A percentile compares a stretch with the other conserved stretches of the same genome.
phyloP scores from a whole-genome alignment of 2,797 vertebrate genomes.

The Micropoecilia bifurca region DNA sequence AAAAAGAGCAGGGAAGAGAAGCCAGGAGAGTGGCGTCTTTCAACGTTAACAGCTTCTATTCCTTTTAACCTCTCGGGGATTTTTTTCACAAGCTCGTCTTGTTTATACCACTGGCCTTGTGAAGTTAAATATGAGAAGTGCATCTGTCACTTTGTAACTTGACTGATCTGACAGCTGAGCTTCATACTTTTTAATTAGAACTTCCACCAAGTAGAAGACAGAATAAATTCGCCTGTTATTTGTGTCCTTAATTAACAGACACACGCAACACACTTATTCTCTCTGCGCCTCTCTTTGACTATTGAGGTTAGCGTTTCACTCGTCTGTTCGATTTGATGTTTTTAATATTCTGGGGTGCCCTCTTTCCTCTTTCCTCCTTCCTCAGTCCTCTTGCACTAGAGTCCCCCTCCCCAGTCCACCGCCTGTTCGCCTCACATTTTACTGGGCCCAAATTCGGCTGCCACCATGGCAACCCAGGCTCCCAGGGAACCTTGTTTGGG shows the following conservation, averaged over 20 bases:
- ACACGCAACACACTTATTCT: conserved; percentile 26
- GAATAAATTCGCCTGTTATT: conserved; percentile 24
- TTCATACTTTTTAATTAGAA: conserved; percentile 40
- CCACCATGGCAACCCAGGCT: conserved; percentile 83
- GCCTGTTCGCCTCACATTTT: conserved; percentile 72
- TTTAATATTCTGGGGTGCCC: conserved; percentile 52
- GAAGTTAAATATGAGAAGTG: conserved; percentile 30
- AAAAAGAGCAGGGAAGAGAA: conserved; percentile 18
- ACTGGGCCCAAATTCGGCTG: conserved; percentile 83
- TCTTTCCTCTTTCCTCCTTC: conserved; percentile 33
- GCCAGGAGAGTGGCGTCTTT: conserved; percentile 35
- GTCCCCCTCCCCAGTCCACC: conserved; percentile 59
- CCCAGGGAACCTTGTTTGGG: conserved; percentile 82
- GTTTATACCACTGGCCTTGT: conserved; percentile 48
- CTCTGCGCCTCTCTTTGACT: conserved; percentile 15
- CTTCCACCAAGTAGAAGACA: conserved; percentile 18
- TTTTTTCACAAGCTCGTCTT: conserved; percentile 32
- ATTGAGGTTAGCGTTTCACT: conserved; percentile 9
- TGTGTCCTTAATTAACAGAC: conserved; percentile 39
- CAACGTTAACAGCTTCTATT: conserved; percentile 40
- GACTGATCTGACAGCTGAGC: conserved; percentile 42
- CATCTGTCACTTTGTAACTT: conserved; percentile 49
- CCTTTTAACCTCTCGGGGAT: conserved; percentile 34
- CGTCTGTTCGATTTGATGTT: conserved; percentile 32
- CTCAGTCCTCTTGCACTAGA: conserved; percentile 40